Base-by-base conservation (phyloP, 2,797 vertebrate genomes). In the Crenichthys baileyi region DNA sequence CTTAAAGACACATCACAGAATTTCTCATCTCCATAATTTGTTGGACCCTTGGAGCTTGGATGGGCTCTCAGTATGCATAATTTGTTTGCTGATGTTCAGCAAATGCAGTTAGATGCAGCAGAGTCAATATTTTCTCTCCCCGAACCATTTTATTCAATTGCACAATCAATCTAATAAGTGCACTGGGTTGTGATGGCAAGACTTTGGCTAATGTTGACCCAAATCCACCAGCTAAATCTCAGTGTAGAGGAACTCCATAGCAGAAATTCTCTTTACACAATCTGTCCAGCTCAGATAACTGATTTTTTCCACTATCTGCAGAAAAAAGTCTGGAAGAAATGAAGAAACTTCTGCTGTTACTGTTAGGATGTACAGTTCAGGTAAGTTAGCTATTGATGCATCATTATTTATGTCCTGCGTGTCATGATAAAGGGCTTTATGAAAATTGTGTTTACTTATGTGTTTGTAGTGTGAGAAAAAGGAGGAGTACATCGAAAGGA, bases 331-430 rank as follows among this genome's bases (percentile, higher is more conserved):
- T 97, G 78, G 97, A 97, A 90, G 98, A 99, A 93, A 92, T 97
- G 85, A 97, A 96, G 92, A 99, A 97, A 83, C 92, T 99, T 16
- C 90, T 99, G 75, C 92, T 99, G 60, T 95, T 99, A 51, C 92
- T 99, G 72, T 91, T 99, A 84, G 98, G 98, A 50, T 99, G 97
- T 95, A 97, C 97, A n/a, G 97, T 99, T 87, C 98, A 99, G 97
- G 98, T 99, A 93, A 88, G n/a, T 46, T 41, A 58, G 44, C n/a
- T 5, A 4, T 73, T 7, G 76, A 22, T 4, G 8, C 26, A 11
- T 29, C 29, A 60, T 2, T 24, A 51, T 12, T 5, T 41, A 9
- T 6, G 12, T 67, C 0, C 15, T 24, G n/a, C 50, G 29, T 70
- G 4, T 29, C 13, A 11, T n/a, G 0, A 7, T 63, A 9, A 0